Conservation (phyloP, 2,888 invertebrate genomes). For the Epistrophella euchroma region DNA sequence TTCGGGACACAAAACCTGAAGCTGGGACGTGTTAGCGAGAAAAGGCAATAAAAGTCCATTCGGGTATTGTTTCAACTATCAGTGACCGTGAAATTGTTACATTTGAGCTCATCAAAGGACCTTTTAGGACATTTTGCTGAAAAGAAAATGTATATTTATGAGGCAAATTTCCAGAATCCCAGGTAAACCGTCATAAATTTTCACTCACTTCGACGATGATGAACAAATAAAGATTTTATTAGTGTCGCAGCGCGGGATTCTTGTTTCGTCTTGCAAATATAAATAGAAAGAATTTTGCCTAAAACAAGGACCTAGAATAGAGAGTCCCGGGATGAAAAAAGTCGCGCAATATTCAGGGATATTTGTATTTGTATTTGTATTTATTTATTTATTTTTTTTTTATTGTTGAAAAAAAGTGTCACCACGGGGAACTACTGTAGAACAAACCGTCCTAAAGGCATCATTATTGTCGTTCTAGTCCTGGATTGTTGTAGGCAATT, state of each 20-base stretch:
- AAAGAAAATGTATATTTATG: slow-evolving; percentile 66
- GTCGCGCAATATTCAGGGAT: slow-evolving; percentile 62
- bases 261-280: slow-evolving; percentile 25
- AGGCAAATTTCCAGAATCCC: slow-evolving; percentile 68
- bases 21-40: slow-evolving; percentile 45
- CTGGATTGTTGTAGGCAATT: slow-evolving; percentile 17
- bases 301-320: slow-evolving; percentile 16
- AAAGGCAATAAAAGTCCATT: slow-evolving; percentile 56
- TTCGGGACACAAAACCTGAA: background rate
- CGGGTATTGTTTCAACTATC: slow-evolving; percentile 62
- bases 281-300: background rate
- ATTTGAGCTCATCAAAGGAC: slow-evolving; percentile 62
- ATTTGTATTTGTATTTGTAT: slow-evolving; percentile 18
- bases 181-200: slow-evolving; percentile 72
- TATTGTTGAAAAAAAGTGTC: slow-evolving; percentile 56
- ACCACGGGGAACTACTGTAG: slow-evolving; percentile 70
- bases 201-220: slow-evolving; percentile 69
- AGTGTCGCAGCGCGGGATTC: slow-evolving; percentile 68
- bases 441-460: slow-evolving; percentile 65
- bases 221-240: slow-evolving; percentile 75
- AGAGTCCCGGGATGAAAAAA: background rate
- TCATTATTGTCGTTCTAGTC: slow-evolving; percentile 61
- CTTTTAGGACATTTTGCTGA: slow-evolving; percentile 54
- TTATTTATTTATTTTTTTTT: slow-evolving; percentile 38
- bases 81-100: slow-evolving; percentile 72